Evolutionary conservation across 2,113 vertebrate genomes (phyloP).

Genomic region (Charina bottae): DNA sequence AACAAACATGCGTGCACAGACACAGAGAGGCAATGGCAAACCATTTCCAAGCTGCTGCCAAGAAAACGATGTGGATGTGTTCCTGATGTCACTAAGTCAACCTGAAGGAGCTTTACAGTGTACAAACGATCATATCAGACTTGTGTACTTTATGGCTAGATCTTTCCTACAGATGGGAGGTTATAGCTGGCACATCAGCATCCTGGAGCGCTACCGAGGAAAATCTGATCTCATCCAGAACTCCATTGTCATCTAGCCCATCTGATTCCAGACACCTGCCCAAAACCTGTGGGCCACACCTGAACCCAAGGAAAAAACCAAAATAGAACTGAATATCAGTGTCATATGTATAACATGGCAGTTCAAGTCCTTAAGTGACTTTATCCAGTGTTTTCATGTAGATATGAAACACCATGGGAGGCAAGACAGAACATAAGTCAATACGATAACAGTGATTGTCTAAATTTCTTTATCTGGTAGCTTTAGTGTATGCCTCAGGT

Average conservation of each 20-base stretch:
- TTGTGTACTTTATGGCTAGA: not conserved
- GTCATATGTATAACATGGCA: not conserved
- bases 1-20: not conserved
- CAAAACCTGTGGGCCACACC: not conserved
- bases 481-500: too few relatives aligned
- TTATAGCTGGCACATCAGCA: not conserved
- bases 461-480: not conserved
- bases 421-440: not conserved
- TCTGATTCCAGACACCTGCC: not conserved
- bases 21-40: not conserved
- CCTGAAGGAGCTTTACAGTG: not conserved
- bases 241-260: not conserved
- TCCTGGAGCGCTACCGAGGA: not conserved
- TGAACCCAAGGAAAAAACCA: not conserved
- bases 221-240: not conserved
- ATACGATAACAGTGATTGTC: not conserved
- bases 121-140: not conserved
- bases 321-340: not conserved
- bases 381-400: not conserved
- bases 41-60: not conserved
- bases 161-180: not conserved
- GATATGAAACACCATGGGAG: not conserved
- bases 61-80: not conserved
- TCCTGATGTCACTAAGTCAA: not conserved
- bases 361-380: not conserved